A percentile compares a stretch with the other conserved stretches of the same genome.
Evolutionary conservation across 2,797 vertebrate genomes (phyloP).

Genomic region (Smutsia gigantea): DNA sequence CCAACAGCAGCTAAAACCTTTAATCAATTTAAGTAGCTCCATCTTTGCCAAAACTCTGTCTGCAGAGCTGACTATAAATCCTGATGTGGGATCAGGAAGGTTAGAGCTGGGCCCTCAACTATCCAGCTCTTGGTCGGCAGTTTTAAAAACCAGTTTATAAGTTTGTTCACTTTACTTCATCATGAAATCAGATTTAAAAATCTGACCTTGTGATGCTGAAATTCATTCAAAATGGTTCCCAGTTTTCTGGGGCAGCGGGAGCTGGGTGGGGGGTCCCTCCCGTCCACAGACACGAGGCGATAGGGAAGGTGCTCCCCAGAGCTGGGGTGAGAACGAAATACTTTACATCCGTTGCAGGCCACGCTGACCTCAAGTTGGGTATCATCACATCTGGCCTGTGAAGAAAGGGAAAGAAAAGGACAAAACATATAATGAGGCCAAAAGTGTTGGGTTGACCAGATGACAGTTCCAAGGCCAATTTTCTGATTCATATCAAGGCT

Average conservation of each 20-base stretch:
- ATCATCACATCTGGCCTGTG: constrained; percentile 89
- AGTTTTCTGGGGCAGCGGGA: constrained; percentile 91
- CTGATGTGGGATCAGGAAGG: neutral
- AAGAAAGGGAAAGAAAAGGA: neutral
- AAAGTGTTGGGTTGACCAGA: neutral
- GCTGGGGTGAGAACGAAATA: constrained; percentile 96
- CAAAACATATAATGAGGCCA: neutral
- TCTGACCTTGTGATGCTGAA: constrained; percentile 94
- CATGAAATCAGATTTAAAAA: neutral
- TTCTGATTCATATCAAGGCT: neutral
- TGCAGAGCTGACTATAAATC: constrained; percentile 1
- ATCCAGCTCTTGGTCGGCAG: neutral
- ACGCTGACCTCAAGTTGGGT: constrained; percentile 91
- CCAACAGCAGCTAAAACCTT: constrained; percentile 32
- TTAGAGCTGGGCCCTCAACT: neutral
- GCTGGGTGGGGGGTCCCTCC: constrained; percentile 96
- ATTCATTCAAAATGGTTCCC: constrained; percentile 93
- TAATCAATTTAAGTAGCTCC: constrained; percentile 36
- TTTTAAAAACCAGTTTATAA: neutral
- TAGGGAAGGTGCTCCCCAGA: constrained; percentile 91
- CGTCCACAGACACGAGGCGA: constrained; percentile 94
- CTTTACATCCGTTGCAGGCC: constrained; percentile 91
- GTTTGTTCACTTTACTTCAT: neutral
- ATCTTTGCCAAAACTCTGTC: neutral
- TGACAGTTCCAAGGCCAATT: neutral